phyloP scores from a whole-genome alignment of 2,888 invertebrate genomes.

The Phrixothrix hirtus region DNA sequence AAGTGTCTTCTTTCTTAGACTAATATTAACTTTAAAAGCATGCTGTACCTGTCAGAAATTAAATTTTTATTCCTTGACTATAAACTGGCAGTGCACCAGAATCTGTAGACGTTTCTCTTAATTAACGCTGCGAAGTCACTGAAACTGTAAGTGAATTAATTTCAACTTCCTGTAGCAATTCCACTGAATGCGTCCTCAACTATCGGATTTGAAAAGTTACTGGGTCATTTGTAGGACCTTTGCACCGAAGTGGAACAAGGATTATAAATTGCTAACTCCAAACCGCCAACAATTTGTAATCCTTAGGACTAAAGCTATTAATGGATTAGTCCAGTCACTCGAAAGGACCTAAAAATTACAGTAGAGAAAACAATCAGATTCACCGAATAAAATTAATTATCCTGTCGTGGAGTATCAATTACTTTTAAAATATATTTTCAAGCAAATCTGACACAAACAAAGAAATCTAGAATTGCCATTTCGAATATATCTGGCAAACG shows the following conservation, averaged over 20 bases:
- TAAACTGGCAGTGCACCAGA: no score
- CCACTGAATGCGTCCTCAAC: conserved; percentile 7
- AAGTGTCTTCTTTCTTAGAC: no score
- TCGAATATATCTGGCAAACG: no score
- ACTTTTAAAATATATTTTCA: no score
- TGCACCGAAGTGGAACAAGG: conserved; percentile 15
- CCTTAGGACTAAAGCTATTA: conserved; percentile 15
- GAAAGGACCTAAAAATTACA: conserved; percentile 12
- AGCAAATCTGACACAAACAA: no score
- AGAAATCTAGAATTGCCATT: no score
- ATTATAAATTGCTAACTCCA: conserved; percentile 17
- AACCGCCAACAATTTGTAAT: conserved; percentile 15
- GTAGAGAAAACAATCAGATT: not conserved
- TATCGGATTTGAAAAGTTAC: conserved; percentile 19
- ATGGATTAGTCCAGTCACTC: conserved; percentile 13
- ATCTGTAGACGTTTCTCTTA: not conserved
- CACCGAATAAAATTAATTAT: not conserved
- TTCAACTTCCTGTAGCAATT: conserved; percentile 11
- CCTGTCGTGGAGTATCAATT: not conserved
- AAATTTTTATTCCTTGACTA: no score
- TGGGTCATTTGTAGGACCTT: conserved; percentile 17
- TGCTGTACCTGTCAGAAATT: no score
- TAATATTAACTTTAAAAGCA: no score
- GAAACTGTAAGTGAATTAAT: conserved; percentile 6
- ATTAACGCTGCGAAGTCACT: conserved; percentile 2